Evolutionary conservation across 1,140 invertebrate genomes (phyloP).

Genomic region (Bombus waltoni): DNA sequence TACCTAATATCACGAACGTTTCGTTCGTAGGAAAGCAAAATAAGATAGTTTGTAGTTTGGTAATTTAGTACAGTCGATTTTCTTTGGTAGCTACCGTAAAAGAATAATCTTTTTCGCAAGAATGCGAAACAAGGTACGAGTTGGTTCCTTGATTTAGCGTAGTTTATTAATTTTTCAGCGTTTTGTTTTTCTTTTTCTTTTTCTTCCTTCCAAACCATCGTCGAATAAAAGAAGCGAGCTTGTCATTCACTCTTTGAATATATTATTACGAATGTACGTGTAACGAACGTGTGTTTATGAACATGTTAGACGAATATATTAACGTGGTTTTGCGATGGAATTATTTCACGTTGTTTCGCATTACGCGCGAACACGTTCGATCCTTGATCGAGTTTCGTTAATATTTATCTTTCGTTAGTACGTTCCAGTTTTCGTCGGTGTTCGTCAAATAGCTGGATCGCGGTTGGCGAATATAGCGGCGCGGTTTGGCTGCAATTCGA

Average conservation of each 20-base stretch:
- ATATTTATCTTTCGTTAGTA: neutral
- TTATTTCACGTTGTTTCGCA: neutral
- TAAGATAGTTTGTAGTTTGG: too few relatives aligned
- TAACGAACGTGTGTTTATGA: too few relatives aligned
- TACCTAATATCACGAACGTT: slow-evolving; percentile 1
- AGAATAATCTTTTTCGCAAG: too few relatives aligned
- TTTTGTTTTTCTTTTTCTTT: too few relatives aligned
- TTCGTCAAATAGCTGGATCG: neutral
- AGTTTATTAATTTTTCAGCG: too few relatives aligned
- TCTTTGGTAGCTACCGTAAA: too few relatives aligned
- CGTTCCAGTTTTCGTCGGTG: neutral
- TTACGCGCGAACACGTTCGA: neutral
- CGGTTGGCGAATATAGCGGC: neutral
- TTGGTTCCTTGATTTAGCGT: neutral
- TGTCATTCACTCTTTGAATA: too few relatives aligned
- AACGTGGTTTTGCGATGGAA: neutral
- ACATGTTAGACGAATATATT: neutral
- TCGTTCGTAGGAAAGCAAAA: neutral
- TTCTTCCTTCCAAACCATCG: neutral
- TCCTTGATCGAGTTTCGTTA: neutral
- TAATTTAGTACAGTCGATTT: too few relatives aligned
- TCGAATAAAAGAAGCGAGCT: neutral
- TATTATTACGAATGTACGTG: too few relatives aligned
- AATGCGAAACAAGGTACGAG: too few relatives aligned
- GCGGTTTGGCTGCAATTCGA: neutral